Evolutionary conservation across 2,113 vertebrate species (phyloP).

Genomic region (Spheniscus mendiculus): DNA sequence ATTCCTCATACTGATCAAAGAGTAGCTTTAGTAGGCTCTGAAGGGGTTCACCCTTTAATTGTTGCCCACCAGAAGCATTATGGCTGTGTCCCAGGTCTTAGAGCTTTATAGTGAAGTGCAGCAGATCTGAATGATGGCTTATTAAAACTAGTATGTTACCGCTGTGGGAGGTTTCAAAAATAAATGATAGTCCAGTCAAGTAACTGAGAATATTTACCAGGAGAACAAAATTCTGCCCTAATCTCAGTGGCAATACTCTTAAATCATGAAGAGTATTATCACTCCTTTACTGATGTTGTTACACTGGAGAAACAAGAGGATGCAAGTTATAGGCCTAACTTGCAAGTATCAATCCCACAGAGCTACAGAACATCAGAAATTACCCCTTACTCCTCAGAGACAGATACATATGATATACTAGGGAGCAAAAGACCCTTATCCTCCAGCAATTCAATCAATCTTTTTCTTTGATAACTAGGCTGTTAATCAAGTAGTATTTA

Average conservation of each 20-base stretch:
- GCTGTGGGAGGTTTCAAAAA: background rate
- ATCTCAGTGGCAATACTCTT: background rate
- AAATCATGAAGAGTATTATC: background rate
- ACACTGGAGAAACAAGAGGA: background rate
- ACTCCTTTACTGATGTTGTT: background rate
- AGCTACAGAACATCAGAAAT: background rate
- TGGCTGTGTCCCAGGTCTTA: background rate
- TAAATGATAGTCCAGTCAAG: background rate
- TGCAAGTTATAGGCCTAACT: background rate
- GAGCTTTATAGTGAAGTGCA: background rate
- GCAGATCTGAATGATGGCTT: background rate
- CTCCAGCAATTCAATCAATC: background rate
- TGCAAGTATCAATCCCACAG: background rate
- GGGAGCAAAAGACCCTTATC: background rate
- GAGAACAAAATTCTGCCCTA: background rate
- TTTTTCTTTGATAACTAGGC: background rate
- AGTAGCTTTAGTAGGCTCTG: background rate
- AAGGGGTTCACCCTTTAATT: background rate
- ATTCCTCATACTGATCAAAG: background rate
- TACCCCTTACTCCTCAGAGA: background rate
- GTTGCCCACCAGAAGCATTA: background rate
- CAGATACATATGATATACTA: background rate
- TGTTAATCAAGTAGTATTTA: background rate
- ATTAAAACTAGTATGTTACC: background rate
- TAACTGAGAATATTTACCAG: background rate